Conservation (phyloP, 2,888 invertebrate genomes). For the Monochamus alternatus region DNA sequence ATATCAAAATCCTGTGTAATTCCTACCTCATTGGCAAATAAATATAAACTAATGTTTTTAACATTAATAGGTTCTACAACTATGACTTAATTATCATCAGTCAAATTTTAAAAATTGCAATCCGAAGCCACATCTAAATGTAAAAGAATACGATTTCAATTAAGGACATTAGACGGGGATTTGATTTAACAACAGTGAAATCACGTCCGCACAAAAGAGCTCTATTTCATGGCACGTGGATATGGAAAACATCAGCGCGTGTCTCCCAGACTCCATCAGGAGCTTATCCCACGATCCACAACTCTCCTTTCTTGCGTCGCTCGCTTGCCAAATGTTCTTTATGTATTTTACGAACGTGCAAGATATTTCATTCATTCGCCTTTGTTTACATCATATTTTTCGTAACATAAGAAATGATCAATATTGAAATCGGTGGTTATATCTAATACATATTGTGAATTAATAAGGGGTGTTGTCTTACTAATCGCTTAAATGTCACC, state of each 20-base stretch:
- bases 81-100: too few species aligned
- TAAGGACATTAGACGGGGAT: slow-evolving; percentile 67
- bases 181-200: slow-evolving; percentile 66
- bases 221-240: slow-evolving; percentile 68
- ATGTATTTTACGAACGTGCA: slow-evolving; percentile 15
- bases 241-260: slow-evolving; percentile 68
- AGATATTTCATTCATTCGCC: slow-evolving; percentile 17
- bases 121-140: slow-evolving; percentile 34
- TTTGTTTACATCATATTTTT: too few species aligned
- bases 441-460: too few species aligned
- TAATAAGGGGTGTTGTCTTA: too few species aligned
- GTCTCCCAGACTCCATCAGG: slow-evolving; percentile 59
- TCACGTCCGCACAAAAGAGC: slow-evolving; percentile 68
- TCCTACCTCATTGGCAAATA: too few species aligned
- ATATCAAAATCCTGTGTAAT: too few species aligned
- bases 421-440: too few species aligned
- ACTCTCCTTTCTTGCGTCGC: slow-evolving; percentile 24
- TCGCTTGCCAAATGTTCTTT: slow-evolving; percentile 39
- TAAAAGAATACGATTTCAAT: slow-evolving; percentile 67
- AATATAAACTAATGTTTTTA: too few species aligned
- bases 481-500: too few species aligned
- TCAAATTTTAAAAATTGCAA: too few species aligned
- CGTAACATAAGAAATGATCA: too few species aligned
- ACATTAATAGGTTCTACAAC: too few species aligned
- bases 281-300: slow-evolving; percentile 63